phyloP scores from a whole-genome alignment of 2,888 invertebrate species.

The Candidula unifasciata region DNA sequence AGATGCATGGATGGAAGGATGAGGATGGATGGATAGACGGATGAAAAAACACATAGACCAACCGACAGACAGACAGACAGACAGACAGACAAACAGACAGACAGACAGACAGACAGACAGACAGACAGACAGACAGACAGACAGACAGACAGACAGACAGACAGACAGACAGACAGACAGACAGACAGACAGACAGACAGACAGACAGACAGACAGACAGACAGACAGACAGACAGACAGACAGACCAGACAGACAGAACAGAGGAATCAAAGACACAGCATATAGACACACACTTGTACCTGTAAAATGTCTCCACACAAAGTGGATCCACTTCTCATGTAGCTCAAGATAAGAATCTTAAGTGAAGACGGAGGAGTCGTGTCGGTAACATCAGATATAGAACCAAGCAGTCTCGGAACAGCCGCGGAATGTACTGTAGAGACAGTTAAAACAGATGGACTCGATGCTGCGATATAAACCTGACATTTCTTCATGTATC shows the following conservation, averaged over 20 bases:
- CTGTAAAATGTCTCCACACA: slow-evolving; percentile 48
- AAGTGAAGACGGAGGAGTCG: neutral
- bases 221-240: neutral
- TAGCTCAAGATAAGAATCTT: slow-evolving; percentile 45
- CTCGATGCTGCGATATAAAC: neutral
- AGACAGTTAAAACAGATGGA: neutral
- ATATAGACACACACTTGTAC: too few species aligned
- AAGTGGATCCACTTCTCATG: slow-evolving; percentile 50
- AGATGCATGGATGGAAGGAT: neutral
- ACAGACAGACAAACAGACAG: too few species aligned
- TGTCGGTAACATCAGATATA: neutral
- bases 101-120: slow-evolving; percentile 25
- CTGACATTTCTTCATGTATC: too few species aligned
- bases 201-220: neutral
- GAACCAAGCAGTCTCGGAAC: neutral
- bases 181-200: neutral
- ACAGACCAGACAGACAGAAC: neutral
- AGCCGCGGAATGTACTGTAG: neutral
- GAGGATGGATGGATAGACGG: neutral
- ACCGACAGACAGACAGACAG: slow-evolving; percentile 6
- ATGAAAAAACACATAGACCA: slow-evolving; percentile 27
- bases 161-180: neutral
- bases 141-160: neutral
- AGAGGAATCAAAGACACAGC: too few species aligned
- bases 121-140: slow-evolving; percentile 44